A percentile compares a stretch with the other conserved stretches of the same genome.
phyloP scores from a whole-genome alignment of 2,797 vertebrate genomes.

The Myiotriccus ornatus region DNA sequence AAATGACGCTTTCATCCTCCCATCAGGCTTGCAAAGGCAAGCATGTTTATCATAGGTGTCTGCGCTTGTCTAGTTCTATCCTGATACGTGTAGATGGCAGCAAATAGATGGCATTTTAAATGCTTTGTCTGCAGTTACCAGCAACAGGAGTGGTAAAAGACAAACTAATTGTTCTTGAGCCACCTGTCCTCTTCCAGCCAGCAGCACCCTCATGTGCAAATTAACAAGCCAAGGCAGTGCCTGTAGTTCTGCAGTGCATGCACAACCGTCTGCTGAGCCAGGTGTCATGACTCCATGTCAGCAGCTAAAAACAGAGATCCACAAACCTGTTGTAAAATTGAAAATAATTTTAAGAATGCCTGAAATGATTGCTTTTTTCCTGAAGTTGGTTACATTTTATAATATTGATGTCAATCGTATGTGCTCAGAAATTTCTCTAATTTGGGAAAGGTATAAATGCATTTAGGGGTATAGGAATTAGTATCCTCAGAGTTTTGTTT shows the following conservation, averaged over 20 bases:
- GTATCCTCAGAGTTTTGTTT: background rate
- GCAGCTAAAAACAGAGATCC: background rate
- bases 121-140: background rate
- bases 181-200: background rate
- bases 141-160: background rate
- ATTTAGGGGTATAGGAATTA: background rate
- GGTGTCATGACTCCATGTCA: background rate
- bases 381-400: background rate
- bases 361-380: background rate
- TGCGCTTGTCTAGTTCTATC: background rate
- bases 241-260: background rate
- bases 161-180: conserved; percentile 14
- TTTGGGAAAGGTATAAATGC: background rate
- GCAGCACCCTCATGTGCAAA: background rate
- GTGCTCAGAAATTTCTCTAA: background rate
- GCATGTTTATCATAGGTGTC: background rate
- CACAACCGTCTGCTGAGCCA: background rate
- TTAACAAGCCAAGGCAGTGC: background rate
- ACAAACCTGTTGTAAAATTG: background rate
- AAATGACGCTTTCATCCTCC: background rate
- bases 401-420: background rate
- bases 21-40: background rate
- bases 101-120: conserved; percentile 4
- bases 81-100: background rate
- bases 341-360: background rate